A percentile compares a stretch with the other conserved stretches of the same genome.
phyloP scores from a whole-genome alignment of 2,888 invertebrate genomes.

The Hirtodrosophila cameraria region DNA sequence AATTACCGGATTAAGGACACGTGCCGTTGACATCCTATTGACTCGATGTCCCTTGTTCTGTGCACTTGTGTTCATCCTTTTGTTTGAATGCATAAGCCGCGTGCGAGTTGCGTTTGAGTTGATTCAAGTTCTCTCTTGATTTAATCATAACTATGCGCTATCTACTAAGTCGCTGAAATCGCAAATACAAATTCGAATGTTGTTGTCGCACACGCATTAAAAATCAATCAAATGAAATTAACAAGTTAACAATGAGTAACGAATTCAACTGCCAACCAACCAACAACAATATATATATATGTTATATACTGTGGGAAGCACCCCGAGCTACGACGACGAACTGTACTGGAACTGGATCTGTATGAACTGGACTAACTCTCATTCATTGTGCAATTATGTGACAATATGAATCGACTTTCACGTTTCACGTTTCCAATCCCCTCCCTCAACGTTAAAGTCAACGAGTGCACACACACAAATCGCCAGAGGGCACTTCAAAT shows the following conservation, averaged over 20 bases:
- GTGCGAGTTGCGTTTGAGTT: slow-evolving; percentile 48
- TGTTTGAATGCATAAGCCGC: slow-evolving; percentile 68
- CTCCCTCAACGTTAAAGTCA: slow-evolving; percentile 42
- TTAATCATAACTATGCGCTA: slow-evolving; percentile 74
- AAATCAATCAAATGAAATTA: slow-evolving; percentile 82
- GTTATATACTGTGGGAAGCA: slow-evolving; percentile 66
- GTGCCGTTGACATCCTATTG: slow-evolving; percentile 76
- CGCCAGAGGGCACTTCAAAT: slow-evolving; percentile 48
- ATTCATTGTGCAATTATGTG: slow-evolving; percentile 71
- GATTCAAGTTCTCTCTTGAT: slow-evolving; percentile 45
- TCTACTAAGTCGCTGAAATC: slow-evolving; percentile 35
- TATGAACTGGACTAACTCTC: slow-evolving; percentile 23
- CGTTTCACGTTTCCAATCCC: slow-evolving; percentile 6
- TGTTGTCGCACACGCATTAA: slow-evolving; percentile 66
- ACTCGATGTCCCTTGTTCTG: slow-evolving; percentile 46
- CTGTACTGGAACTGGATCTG: slow-evolving; percentile 26
- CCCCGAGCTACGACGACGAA: slow-evolving; percentile 55
- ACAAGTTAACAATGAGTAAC: slow-evolving; percentile 74
- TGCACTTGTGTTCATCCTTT: slow-evolving; percentile 65
- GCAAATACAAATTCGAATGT: slow-evolving; percentile 54
- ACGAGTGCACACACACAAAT: slow-evolving; percentile 29
- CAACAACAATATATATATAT: slow-evolving; percentile 4
- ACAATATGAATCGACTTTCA: slow-evolving; percentile 41
- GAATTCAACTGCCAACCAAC: slow-evolving; percentile 3
- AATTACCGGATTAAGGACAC: slow-evolving; percentile 79